Evolutionary conservation across 2,797 vertebrate species (phyloP).

Genomic region (Coregonus ussuriensis): DNA sequence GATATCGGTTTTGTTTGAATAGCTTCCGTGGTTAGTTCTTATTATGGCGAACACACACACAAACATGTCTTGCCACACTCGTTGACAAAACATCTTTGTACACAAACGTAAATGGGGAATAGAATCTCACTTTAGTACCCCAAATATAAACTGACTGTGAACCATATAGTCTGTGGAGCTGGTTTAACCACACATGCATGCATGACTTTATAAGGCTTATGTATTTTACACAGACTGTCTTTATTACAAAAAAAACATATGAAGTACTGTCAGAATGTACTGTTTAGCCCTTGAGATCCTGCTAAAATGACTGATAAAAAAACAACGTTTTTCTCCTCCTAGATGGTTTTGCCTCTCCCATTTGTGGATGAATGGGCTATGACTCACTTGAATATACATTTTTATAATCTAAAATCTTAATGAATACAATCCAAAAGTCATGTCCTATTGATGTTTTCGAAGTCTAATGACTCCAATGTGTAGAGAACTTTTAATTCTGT

Average conservation of each 20-base stretch:
- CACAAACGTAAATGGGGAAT: constrained; percentile 54
- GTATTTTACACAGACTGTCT: constrained; percentile 37
- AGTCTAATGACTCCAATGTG: neutral
- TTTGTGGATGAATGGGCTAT: constrained; percentile 48
- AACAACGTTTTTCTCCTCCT: neutral
- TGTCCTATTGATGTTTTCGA: constrained; percentile 30
- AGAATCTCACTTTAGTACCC: constrained; percentile 59
- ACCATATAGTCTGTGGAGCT: constrained; percentile 61
- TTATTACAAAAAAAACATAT: constrained; percentile 27
- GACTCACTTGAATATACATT: constrained; percentile 45
- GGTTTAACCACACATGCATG: constrained; percentile 55
- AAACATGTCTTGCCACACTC: constrained; percentile 30
- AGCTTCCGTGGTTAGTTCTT: constrained; percentile 65
- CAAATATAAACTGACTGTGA: constrained; percentile 62
- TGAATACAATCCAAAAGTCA: constrained; percentile 28
- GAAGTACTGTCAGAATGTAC: constrained; percentile 50
- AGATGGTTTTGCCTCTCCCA: neutral
- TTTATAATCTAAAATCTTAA: constrained; percentile 56
- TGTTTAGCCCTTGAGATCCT: constrained; percentile 31
- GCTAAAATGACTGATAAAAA: constrained; percentile 26
- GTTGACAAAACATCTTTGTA: constrained; percentile 57
- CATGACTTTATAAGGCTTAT: constrained; percentile 43
- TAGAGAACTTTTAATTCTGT: neutral
- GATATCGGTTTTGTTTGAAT: constrained; percentile 69
- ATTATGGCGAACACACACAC: constrained; percentile 40